These are phyloP conservation scores for Allobates femoralis DNA, from an alignment of 2,797 vertebrate species.

Conservation along the genomic window DNA sequence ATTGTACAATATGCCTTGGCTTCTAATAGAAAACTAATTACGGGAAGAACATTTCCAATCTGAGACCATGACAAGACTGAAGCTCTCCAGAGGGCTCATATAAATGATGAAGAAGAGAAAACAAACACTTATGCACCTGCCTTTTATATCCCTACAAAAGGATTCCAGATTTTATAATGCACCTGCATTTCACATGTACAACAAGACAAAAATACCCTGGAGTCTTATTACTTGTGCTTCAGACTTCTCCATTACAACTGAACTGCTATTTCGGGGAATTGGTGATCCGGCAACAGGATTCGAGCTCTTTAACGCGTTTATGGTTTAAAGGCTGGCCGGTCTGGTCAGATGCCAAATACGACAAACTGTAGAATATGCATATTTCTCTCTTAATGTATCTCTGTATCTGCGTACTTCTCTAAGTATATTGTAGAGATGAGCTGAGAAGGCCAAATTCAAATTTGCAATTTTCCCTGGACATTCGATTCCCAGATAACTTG, in stretches of 20 bases:
- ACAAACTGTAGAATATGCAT: too few species aligned
- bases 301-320: too few species aligned
- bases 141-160: constrained; percentile 11
- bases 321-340: too few species aligned
- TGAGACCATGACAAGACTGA: neutral
- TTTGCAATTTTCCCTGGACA: too few species aligned
- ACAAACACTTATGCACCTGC: constrained; percentile 34
- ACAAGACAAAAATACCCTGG: constrained; percentile 29
- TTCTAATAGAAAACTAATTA: constrained; percentile 6
- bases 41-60: neutral
- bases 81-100: constrained; percentile 17
- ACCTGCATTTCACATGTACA: constrained; percentile 12
- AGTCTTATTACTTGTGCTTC: neutral
- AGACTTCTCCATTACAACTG: neutral
- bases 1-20: neutral
- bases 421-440: too few species aligned
- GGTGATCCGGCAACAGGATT: too few species aligned
- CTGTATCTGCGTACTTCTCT: too few species aligned
- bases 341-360: too few species aligned
- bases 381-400: too few species aligned
- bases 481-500: too few species aligned
- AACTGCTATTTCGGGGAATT: neutral
- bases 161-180: constrained; percentile 1
- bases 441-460: too few species aligned
- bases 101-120: constrained; percentile 24